Conservation (phyloP, 2,113 vertebrate species). For the Nematolebias whitei region DNA sequence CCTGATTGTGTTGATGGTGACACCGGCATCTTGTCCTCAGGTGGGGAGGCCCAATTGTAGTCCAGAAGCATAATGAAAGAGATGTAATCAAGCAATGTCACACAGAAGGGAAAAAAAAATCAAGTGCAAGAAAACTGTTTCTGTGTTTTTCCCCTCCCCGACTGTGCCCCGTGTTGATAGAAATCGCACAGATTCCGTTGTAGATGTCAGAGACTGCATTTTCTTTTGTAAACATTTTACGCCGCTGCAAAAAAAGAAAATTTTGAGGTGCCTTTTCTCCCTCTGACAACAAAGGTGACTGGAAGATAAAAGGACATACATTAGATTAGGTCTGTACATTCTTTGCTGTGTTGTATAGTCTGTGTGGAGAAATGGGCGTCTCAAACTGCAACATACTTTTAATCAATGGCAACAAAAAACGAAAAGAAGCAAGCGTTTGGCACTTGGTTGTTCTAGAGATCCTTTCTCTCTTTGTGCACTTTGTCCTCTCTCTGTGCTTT, state of each 20-base stretch:
- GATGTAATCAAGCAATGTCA: constrained; percentile 77
- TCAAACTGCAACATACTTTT: constrained; percentile 73
- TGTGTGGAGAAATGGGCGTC: constrained; percentile 47
- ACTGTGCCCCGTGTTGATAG: constrained; percentile 45
- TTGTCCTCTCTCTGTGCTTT: constrained; percentile 75
- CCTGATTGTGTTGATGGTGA: constrained; percentile 84
- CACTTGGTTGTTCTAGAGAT: constrained; percentile 65
- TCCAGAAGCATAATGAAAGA: constrained; percentile 75
- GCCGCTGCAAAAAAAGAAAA: constrained; percentile 9
- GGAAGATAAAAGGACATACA: constrained; percentile 54
- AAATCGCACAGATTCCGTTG: constrained; percentile 42
- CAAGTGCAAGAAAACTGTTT: constrained; percentile 52
- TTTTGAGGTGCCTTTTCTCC: constrained; percentile 4
- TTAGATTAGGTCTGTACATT: constrained; percentile 54
- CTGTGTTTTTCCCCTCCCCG: constrained; percentile 40
- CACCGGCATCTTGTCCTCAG: constrained; percentile 66
- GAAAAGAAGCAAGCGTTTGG: constrained; percentile 58
- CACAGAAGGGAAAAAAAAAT: constrained; percentile 42
- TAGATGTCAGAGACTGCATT: constrained; percentile 19
- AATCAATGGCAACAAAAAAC: constrained; percentile 78
- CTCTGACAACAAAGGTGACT: constrained; percentile 47
- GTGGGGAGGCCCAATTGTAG: constrained; percentile 67
- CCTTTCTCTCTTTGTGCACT: constrained; percentile 74
- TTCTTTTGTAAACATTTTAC: constrained; percentile 18
- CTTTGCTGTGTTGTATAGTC: constrained; percentile 48